Base-by-base conservation (phyloP, 2,888 invertebrate species). In the Hirtodrosophila confusa region DNA sequence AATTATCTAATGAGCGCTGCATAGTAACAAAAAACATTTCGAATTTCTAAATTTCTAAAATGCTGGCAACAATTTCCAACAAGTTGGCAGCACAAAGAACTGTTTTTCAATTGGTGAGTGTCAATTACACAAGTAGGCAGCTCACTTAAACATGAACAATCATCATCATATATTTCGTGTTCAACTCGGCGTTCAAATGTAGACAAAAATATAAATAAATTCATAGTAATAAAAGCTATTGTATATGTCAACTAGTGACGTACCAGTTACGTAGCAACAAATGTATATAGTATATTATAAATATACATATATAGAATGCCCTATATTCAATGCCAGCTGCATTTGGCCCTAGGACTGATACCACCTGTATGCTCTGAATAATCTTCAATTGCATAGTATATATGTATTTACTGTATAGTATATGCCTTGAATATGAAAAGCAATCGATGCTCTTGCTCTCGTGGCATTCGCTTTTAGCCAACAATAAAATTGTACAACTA, bases 361-460 rank as follows among this genome's bases (percentile, higher is more conserved):
- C 51, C 69, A 71, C 75, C 75, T 69, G 75, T 75, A 50, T 74
- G 53, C 51, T 53, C 56, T 29, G n/a, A 62, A 39, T 24, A 51
- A 31, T 27, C 11, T 41, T 48, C 24, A 27, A 36, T 36, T 31
- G 35, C 27, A 17, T 35, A 37, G 8, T 37, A 8, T 40, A 35
- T 44, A 36, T 47, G 27, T 44, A n/a, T 33, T 27, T 27, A 27
- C 6, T 41, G 10, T 4, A 7, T 29, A 6, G 27, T 65, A 17
- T 45, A 12, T 44, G 10, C 9, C 31, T 31, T 7, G 31, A 31
- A 31, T 51, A 23, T 45, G 12, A 37, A 61, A 36, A 49, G 44
- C 33, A 72, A 53, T 57, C 60, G 47, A 50, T 69, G 53, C 29
- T 53, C 39, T 9, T 48, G 33, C 54, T 55, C 24, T 27, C 35